phyloP scores from a whole-genome alignment of 1,140 invertebrate genomes.

The Heterodera schachtii region DNA sequence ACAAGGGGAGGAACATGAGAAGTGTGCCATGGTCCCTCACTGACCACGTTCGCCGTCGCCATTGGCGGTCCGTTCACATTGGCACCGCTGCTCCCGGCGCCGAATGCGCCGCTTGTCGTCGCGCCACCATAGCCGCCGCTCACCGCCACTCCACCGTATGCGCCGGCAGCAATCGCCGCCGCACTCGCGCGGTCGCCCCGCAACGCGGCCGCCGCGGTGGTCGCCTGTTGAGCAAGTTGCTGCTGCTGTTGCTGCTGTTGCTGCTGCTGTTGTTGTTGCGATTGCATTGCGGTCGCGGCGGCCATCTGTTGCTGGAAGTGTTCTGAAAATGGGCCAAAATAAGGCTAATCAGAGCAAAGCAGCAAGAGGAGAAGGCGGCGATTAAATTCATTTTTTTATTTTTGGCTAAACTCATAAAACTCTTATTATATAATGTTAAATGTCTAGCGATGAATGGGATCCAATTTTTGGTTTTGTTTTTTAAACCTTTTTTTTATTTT shows the following conservation, averaged over 20 bases:
- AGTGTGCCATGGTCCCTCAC: background rate
- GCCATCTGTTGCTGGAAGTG: conserved; percentile 53
- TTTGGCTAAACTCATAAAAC: too few species aligned
- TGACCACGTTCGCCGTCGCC: conserved; percentile 32
- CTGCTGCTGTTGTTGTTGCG: conserved; percentile 34
- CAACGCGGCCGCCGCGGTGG: conserved; percentile 63
- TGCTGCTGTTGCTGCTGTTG: conserved; percentile 31
- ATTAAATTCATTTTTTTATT: too few species aligned
- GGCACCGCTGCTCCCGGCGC: background rate
- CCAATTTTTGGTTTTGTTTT: too few species aligned
- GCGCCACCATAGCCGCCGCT: conserved; percentile 10
- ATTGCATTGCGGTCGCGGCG: conserved; percentile 39
- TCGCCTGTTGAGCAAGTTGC: conserved; percentile 43
- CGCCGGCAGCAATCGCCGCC: conserved; percentile 75
- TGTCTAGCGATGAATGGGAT: too few species aligned
- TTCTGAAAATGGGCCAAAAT: conserved; percentile 16
- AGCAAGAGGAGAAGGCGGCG: too few species aligned
- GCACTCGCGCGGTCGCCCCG: conserved; percentile 82
- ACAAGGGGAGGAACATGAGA: too few species aligned
- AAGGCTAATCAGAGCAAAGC: too few species aligned
- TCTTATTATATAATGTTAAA: too few species aligned
- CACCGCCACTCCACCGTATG: conserved; percentile 69
- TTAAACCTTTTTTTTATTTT: too few species aligned
- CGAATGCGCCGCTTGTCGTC: conserved; percentile 19
- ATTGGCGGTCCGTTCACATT: conserved; percentile 17